Evolutionary conservation across 2,888 invertebrate genomes (phyloP).

Genomic region (Aphodius granarius): DNA sequence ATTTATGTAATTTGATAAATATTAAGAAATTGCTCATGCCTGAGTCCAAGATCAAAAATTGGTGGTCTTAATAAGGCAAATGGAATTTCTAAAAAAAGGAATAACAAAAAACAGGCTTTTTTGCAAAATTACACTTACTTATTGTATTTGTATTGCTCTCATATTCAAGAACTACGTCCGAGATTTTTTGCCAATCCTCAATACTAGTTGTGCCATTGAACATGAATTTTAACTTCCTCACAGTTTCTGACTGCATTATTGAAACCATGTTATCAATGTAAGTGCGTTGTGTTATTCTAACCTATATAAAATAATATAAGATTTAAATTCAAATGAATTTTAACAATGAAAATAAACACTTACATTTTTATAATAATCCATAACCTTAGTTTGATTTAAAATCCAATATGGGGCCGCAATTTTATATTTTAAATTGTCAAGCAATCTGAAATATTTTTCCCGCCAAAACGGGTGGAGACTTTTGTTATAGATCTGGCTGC

Average conservation of each 20-base stretch:
- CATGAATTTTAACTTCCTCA: background rate
- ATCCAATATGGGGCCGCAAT: background rate
- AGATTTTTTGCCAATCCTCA: background rate
- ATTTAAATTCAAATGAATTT: background rate
- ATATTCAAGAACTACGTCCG: background rate
- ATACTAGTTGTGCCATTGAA: background rate
- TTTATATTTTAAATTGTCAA: background rate
- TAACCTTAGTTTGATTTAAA: background rate
- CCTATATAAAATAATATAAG: background rate
- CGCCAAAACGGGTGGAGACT: background rate
- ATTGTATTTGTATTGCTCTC: background rate
- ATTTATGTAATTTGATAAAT: background rate
- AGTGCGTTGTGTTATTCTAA: background rate
- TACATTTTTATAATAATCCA: background rate
- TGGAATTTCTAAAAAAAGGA: background rate
- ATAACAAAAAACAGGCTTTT: background rate
- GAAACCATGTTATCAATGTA: background rate
- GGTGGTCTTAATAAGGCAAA: background rate
- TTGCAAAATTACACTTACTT: background rate
- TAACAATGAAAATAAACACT: background rate
- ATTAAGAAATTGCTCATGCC: background rate
- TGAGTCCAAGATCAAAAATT: background rate
- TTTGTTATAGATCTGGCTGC: background rate
- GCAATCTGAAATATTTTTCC: background rate
- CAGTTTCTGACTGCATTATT: background rate